These are phyloP conservation scores for Alviniconcha strummeri DNA, from an alignment of 2,888 invertebrate genomes.

Conservation along the genomic window DNA sequence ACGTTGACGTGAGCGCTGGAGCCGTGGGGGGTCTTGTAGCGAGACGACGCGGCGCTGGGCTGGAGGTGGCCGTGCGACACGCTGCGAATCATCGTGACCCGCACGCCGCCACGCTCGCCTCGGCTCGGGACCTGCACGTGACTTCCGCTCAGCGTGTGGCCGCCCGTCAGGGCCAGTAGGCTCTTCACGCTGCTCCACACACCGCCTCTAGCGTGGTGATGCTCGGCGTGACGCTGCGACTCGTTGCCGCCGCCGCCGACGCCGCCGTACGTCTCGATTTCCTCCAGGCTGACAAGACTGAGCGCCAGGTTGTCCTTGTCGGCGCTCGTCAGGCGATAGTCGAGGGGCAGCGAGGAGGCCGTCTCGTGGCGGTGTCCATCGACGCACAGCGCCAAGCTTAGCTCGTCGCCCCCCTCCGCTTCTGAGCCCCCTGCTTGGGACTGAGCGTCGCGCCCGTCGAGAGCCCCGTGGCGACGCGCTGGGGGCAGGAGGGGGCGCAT, in stretches of 20 bases:
- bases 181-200: slow-evolving; percentile 18
- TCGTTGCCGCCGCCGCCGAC: too few relatives aligned
- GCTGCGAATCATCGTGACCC: neutral
- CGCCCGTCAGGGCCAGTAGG: neutral
- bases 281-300: neutral
- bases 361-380: too few relatives aligned
- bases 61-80: neutral
- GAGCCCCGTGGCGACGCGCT: too few relatives aligned
- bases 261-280: neutral
- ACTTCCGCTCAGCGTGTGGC: slow-evolving; percentile 10
- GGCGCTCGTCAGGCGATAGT: neutral
- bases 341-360: neutral
- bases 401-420: too few relatives aligned
- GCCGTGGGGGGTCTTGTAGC: neutral
- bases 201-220: too few relatives aligned
- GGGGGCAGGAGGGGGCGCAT: slow-evolving; percentile 27
- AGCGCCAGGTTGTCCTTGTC: neutral
- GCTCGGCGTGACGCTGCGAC: too few relatives aligned
- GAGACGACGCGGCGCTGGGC: neutral
- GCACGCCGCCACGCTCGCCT: neutral
- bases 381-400: too few relatives aligned
- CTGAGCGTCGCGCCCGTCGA: too few relatives aligned
- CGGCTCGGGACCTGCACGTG: neutral
- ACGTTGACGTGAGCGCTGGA: neutral
- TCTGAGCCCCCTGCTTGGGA: too few relatives aligned